Evolutionary conservation across 1,140 invertebrate species (phyloP).

Genomic region (Ladona fulva): DNA sequence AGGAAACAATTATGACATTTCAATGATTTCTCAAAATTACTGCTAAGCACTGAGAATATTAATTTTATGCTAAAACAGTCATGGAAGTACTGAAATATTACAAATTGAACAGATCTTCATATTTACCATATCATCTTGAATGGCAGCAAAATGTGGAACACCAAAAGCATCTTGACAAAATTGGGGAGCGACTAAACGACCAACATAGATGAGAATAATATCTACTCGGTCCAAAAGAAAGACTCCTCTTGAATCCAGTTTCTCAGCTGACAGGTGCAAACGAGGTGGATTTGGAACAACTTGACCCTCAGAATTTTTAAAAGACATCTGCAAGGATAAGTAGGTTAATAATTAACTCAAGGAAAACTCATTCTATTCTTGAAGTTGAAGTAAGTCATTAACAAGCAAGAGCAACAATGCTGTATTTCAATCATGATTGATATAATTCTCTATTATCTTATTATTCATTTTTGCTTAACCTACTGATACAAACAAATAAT

Average conservation of each 20-base stretch:
- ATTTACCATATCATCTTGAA: slow-evolving; percentile 57
- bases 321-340: slow-evolving; percentile 29
- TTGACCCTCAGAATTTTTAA: slow-evolving; percentile 25
- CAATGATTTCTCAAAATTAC: no score
- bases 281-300: slow-evolving; percentile 36
- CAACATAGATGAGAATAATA: slow-evolving; percentile 77
- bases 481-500: no score
- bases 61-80: no score
- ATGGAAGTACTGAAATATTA: not conserved
- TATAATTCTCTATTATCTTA: no score
- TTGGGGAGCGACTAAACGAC: slow-evolving; percentile 63
- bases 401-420: no score
- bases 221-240: slow-evolving; percentile 86
- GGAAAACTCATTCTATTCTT: no score
- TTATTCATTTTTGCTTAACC: no score
- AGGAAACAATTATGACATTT: no score
- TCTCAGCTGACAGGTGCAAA: slow-evolving; percentile 54
- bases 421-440: no score
- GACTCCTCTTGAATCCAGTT: slow-evolving; percentile 76
- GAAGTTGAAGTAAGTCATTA: no score
- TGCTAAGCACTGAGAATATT: no score
- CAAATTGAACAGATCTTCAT: not conserved
- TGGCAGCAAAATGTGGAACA: slow-evolving; percentile 47
- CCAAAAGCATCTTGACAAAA: slow-evolving; percentile 68
- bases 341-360: not conserved